Conservation (phyloP, 2,888 invertebrate genomes). For the Pachycephus smyrnensis region DNA sequence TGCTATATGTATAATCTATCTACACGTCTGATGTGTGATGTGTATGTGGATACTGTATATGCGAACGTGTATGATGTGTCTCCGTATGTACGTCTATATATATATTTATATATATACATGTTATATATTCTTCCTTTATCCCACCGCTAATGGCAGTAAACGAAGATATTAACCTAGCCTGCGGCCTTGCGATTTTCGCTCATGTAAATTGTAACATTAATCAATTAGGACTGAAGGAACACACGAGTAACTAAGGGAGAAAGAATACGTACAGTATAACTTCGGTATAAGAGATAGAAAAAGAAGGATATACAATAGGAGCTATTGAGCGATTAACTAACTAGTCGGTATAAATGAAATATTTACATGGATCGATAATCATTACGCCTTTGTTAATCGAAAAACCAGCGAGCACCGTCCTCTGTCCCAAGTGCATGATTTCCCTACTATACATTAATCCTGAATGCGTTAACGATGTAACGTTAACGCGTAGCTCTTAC, state of each 20-base stretch:
- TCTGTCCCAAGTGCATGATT: not conserved
- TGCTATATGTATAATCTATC: constrained; percentile 36
- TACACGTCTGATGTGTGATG: not conserved
- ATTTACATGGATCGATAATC: not conserved
- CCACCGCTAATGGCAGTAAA: not conserved
- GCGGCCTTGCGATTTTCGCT: constrained; percentile 3
- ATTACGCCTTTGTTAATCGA: not conserved
- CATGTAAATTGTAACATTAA: not conserved
- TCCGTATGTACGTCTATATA: not conserved
- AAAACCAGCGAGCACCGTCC: not conserved
- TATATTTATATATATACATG: constrained; percentile 5
- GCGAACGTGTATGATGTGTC: not conserved
- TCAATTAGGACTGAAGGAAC: not conserved
- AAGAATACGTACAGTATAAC: not conserved
- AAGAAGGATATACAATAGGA: not conserved
- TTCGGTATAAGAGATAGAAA: not conserved
- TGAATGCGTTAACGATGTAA: not conserved
- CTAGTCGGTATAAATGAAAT: not conserved
- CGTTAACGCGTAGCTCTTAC: not conserved
- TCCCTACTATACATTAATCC: not conserved
- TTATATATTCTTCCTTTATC: not conserved
- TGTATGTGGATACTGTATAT: not conserved
- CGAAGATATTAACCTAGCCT: not conserved
- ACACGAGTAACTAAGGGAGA: not conserved
- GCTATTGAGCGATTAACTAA: not conserved